Percentiles rank a stretch among this genome's conserved stretches.
These are phyloP conservation scores for Drosophila mayri DNA, from an alignment of 1,140 invertebrate genomes.

Conservation along the genomic window DNA sequence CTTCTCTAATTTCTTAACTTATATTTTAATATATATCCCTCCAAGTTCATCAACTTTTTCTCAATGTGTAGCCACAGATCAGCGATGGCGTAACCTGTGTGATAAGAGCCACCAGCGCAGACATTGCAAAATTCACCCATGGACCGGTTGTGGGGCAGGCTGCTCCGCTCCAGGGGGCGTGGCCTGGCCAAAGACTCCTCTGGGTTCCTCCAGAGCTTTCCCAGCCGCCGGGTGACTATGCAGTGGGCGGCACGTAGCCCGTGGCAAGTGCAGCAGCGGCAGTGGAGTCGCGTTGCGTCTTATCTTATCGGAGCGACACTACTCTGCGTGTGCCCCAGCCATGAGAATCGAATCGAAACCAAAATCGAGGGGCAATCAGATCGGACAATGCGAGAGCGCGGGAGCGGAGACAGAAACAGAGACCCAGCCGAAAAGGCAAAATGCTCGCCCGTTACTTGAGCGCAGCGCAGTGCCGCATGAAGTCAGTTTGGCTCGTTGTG, in stretches of 20 bases:
- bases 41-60: not conserved
- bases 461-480: conserved; percentile 60
- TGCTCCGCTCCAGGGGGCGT: conserved; percentile 11
- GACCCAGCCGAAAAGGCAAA: conserved; percentile 39
- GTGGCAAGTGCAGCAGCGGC: conserved; percentile 22
- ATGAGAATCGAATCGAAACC: conserved; percentile 32
- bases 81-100: conserved; percentile 34
- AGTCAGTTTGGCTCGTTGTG: conserved; percentile 79
- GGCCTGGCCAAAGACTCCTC: conserved; percentile 11
- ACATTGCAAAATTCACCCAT: conserved; percentile 26
- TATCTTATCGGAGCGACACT: conserved; percentile 61
- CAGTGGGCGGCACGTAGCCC: conserved; percentile 66
- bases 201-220: conserved; percentile 28
- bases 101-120: conserved; percentile 34
- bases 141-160: conserved; percentile 31
- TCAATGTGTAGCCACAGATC: conserved; percentile 8
- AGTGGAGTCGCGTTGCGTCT: conserved; percentile 18
- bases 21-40: not conserved
- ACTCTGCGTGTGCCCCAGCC: conserved; percentile 22
- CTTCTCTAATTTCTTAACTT: too few relatives aligned
- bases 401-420: conserved; percentile 40
- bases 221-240: conserved; percentile 28
- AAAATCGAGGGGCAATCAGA: conserved; percentile 25
- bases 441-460: conserved; percentile 68
- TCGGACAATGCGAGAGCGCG: conserved; percentile 28